phyloP scores from a whole-genome alignment of 2,113 vertebrate species.

The Neogobius melanostomus region DNA sequence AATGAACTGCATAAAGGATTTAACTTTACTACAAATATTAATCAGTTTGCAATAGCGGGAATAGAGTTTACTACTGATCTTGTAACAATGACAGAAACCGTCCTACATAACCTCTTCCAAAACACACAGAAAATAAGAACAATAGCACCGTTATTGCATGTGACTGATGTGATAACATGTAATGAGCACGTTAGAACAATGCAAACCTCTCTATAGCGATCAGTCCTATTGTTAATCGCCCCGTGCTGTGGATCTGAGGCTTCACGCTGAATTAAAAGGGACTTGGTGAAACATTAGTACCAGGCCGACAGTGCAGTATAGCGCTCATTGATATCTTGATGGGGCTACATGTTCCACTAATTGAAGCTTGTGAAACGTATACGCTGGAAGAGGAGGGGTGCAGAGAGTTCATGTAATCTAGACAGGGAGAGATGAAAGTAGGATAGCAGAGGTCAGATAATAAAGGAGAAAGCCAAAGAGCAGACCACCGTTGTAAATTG shows the following conservation, averaged over 20 bases:
- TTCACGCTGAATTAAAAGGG: slow-evolving; percentile 26
- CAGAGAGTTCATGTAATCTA: slow-evolving; percentile 37
- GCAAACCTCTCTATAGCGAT: background rate
- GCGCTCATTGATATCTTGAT: too few relatives aligned
- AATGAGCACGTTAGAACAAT: slow-evolving; percentile 3
- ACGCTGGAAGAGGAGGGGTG: background rate
- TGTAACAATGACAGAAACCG: background rate
- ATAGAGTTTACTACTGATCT: too few relatives aligned
- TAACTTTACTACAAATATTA: too few relatives aligned
- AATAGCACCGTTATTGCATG: background rate
- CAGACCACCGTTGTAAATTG: slow-evolving; percentile 25
- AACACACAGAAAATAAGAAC: background rate
- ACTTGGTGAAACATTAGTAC: slow-evolving; percentile 8
- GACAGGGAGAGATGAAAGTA: slow-evolving; percentile 51
- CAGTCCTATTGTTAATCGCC: background rate
- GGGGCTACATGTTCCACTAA: slow-evolving; percentile 30
- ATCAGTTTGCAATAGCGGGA: too few relatives aligned
- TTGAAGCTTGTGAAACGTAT: slow-evolving; percentile 26
- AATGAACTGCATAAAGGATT: too few relatives aligned
- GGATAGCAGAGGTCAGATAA: slow-evolving; percentile 47
- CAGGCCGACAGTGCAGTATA: background rate
- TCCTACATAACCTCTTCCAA: background rate
- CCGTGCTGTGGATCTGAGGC: slow-evolving; percentile 6
- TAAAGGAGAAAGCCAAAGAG: slow-evolving; percentile 40
- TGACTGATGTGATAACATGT: background rate